Conservation (phyloP, 2,888 invertebrate genomes). For the Chymomyza procnemis region DNA sequence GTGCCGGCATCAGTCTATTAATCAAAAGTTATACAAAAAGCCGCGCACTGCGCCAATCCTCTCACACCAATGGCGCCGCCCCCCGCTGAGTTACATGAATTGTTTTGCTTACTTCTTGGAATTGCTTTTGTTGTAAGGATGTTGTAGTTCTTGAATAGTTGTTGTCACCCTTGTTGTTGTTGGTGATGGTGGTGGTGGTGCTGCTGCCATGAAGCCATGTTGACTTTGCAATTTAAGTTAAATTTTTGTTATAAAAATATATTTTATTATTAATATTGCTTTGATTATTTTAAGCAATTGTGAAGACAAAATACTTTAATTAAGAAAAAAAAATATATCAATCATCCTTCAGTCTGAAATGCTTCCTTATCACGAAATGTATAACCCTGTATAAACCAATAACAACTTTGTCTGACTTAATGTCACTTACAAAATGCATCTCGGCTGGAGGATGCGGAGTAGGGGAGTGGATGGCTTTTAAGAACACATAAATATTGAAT, state of each 20-base stretch:
- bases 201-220: not conserved
- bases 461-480: no score
- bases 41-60: no score
- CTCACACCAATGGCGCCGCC: no score
- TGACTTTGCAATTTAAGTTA: not conserved
- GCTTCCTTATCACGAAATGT: no score
- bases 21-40: constrained; percentile 64
- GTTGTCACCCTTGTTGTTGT: not conserved
- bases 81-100: not conserved
- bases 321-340: no score
- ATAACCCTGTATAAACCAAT: no score
- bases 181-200: not conserved
- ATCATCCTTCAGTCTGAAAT: no score
- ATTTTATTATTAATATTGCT: not conserved
- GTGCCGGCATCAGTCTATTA: constrained; percentile 47
- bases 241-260: not conserved
- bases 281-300: not conserved
- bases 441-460: no score
- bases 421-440: no score
- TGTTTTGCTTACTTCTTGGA: not conserved
- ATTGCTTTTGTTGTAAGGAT: not conserved
- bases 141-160: not conserved
- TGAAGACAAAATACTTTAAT: no score
- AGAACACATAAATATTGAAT: no score
- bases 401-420: no score